These are phyloP conservation scores for Urocynchramus pylzowi DNA, from an alignment of 2,113 vertebrate species.

Conservation along the genomic window DNA sequence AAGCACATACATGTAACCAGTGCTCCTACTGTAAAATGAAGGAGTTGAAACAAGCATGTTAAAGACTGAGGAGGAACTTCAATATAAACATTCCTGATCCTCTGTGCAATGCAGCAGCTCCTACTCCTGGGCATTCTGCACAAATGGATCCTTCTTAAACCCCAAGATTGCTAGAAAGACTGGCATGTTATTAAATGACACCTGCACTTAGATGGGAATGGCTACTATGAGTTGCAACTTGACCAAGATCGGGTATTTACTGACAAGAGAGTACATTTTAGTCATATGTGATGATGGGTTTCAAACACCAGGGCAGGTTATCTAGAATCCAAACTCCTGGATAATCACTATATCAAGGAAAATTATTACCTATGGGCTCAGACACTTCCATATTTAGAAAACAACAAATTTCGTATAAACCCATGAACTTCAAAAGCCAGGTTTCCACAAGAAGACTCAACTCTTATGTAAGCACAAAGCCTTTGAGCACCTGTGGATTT, in stretches of 20 bases:
- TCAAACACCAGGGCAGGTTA: background rate
- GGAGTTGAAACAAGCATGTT: background rate
- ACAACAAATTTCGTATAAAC: rapidly evolving
- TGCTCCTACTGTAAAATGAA: background rate
- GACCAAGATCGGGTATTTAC: background rate
- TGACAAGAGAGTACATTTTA: background rate
- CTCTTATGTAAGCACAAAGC: rapidly evolving
- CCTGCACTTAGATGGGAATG: background rate
- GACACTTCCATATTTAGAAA: background rate
- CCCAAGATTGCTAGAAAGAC: background rate
- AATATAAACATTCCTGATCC: background rate
- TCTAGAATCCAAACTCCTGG: background rate
- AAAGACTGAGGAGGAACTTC: background rate
- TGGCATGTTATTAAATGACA: background rate
- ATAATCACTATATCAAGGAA: background rate
- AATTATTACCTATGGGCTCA: background rate
- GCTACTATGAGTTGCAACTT: background rate
- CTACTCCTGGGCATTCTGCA: background rate
- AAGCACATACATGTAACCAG: background rate
- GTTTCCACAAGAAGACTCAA: background rate
- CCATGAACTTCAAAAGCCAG: background rate
- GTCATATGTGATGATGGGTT: background rate
- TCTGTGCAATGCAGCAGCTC: background rate
- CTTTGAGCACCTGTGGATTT: background rate
- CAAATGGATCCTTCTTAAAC: background rate